Evolutionary conservation across 2,888 invertebrate genomes (phyloP).

Genomic region (Yponomeuta evonymella): DNA sequence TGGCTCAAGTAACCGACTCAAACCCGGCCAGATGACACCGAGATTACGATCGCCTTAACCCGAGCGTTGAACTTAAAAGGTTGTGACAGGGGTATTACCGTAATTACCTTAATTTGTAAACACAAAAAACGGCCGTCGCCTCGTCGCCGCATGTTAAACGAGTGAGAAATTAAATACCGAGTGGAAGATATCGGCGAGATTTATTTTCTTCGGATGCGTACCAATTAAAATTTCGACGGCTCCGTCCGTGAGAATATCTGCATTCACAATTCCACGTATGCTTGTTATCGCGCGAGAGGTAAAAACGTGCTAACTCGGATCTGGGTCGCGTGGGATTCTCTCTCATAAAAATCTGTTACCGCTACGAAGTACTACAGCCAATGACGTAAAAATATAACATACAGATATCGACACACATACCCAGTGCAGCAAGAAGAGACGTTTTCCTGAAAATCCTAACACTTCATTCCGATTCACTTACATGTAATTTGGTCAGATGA

Average conservation of each 20-base stretch:
- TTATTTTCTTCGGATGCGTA: constrained; percentile 38
- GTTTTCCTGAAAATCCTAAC: too few species aligned
- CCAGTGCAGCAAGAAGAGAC: too few species aligned
- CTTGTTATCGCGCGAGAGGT: not conserved
- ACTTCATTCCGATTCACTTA: too few species aligned
- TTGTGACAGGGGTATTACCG: constrained; percentile 68
- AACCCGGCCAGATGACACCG: constrained; percentile 40
- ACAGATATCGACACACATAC: too few species aligned
- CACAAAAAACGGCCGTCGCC: constrained; percentile 59
- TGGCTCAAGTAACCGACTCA: constrained; percentile 45
- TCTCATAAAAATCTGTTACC: not conserved
- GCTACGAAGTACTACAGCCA: too few species aligned
- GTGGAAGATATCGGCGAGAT: constrained; percentile 32
- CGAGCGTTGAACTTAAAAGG: constrained; percentile 71
- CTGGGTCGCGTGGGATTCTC: not conserved
- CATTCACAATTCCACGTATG: constrained; percentile 16
- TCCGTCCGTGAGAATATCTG: constrained; percentile 40
- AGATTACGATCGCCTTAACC: constrained; percentile 43
- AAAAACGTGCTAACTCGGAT: not conserved
- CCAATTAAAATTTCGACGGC: constrained; percentile 39
- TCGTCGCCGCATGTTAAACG: constrained; percentile 42
- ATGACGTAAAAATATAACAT: too few species aligned
- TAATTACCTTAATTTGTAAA: constrained; percentile 72
- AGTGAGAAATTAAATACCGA: constrained; percentile 50
- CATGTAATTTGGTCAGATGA: too few species aligned